phyloP scores from a whole-genome alignment of 2,113 vertebrate genomes.

The Amphiprion ocellaris region DNA sequence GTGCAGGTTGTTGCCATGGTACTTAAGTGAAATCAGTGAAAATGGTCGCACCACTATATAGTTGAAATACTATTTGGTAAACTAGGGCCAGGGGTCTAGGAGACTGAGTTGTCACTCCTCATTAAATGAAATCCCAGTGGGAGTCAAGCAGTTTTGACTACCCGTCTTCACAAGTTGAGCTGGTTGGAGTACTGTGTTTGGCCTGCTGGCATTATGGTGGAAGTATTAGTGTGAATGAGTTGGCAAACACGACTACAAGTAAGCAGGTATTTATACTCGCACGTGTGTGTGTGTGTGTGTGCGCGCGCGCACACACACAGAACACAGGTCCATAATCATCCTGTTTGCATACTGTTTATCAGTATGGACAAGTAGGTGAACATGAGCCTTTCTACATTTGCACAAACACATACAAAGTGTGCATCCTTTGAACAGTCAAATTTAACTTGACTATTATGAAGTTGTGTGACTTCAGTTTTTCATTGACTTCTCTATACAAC shows the following conservation, averaged over 20 bases:
- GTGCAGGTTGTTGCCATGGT: background rate
- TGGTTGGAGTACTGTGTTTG: background rate
- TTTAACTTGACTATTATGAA: background rate
- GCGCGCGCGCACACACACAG: background rate
- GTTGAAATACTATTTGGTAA: no score
- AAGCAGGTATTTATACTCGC: background rate
- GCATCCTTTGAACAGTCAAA: background rate
- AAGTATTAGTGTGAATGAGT: conserved; percentile 7
- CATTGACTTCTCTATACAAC: background rate
- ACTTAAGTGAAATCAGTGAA: background rate
- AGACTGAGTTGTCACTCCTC: background rate
- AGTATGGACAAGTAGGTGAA: background rate
- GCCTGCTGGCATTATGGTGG: background rate
- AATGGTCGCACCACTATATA: no score
- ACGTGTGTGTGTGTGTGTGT: no score
- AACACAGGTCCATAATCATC: background rate
- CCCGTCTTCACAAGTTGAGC: background rate
- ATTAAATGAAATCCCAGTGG: background rate
- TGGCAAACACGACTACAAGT: background rate
- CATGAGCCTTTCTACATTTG: background rate
- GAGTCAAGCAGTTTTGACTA: background rate
- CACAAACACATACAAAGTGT: background rate
- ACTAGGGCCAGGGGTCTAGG: background rate
- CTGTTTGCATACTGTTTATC: background rate
- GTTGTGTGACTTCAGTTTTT: background rate